Evolutionary conservation across 2,113 vertebrate genomes (phyloP), one percentile per base, ranked within the genome.

Genomic region (Myrmophylax atrothorax): DNA sequence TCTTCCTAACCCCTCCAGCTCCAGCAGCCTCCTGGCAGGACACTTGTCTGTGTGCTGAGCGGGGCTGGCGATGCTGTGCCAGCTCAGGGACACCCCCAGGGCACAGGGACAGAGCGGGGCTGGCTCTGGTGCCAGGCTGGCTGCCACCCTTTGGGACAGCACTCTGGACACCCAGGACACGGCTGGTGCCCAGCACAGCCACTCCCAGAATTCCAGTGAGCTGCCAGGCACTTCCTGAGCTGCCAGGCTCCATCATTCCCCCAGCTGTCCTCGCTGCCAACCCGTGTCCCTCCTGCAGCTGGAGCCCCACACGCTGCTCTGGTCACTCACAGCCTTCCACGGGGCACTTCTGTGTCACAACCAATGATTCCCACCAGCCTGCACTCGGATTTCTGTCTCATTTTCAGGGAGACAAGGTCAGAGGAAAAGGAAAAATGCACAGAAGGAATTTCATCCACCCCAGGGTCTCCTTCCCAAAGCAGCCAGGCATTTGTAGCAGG

Each of bases 271-370:
- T 63, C 52, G 4, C 79, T 46, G 23, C 47, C 20, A 40, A 42
- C 22, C 3, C 79, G 42, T 29, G 24, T 18, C 44, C 35, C 59
- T 33, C 26, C 69, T 63, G 38, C 15, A 28, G 29, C 35, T 12
- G 29, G 22, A 42, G 26, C 53, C 18, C 13, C 25, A 25, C 9
- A 3, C 35, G 2, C 3, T 29, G 24, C 4, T 58, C 46, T 7
- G 40, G 66, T 9, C 33, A 72, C 50, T 87, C 50, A 53, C 10
- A 58, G 2, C 31, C 40, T 46, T 47, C 68, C 59, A 3, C 5
- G 6, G 44, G 50, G 11, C 3, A 1, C 31, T 63, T 11, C 64
- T 37, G 44, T 16, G 9, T 2, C 38, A 9, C 0, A 0, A 37
- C 19, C 35, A 11, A 3, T 8, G 52, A 62, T 26, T 40, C 17